Percentiles rank a stretch among this genome's conserved stretches.
phyloP scores from a whole-genome alignment of 2,113 vertebrate genomes.

The Leucopsar rothschildi region DNA sequence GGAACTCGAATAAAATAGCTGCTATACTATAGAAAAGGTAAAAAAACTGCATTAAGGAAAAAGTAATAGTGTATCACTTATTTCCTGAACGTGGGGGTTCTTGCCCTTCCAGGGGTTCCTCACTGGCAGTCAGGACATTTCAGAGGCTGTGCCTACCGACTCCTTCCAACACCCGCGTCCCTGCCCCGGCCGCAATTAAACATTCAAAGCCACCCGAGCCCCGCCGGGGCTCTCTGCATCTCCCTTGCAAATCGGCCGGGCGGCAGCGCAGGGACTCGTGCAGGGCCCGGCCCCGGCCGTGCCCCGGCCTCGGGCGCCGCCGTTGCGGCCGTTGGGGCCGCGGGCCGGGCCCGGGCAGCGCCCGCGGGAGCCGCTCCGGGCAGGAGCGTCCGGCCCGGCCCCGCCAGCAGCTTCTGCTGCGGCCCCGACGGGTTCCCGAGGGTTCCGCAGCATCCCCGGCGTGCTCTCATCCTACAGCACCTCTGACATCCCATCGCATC shows the following conservation, averaged over 20 bases:
- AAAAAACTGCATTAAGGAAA: not conserved
- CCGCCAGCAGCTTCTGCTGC: not conserved
- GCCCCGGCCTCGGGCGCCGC: not conserved
- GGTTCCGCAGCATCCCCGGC: too few species aligned
- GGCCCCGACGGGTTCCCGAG: too few species aligned
- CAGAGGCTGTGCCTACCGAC: not conserved
- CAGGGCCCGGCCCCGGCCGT: not conserved
- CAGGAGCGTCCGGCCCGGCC: not conserved
- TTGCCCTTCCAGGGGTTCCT: not conserved
- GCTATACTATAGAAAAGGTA: not conserved
- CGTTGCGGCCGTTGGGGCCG: not conserved
- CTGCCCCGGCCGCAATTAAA: not conserved
- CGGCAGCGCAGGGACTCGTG: not conserved
- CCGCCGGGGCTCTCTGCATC: not conserved
- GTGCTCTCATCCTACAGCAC: too few species aligned
- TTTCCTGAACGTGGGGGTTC: not conserved
- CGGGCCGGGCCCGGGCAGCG: not conserved
- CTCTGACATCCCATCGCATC: not conserved
- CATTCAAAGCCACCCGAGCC: not conserved
- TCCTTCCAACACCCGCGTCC: not conserved
- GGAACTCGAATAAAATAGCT: not conserved
- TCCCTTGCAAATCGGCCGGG: not conserved
- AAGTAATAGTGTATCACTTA: rapidly evolving
- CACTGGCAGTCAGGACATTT: not conserved
- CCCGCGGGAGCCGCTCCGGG: not conserved